Evolutionary conservation across 2,888 invertebrate species (phyloP).

Genomic region (Agrotis segetum): DNA sequence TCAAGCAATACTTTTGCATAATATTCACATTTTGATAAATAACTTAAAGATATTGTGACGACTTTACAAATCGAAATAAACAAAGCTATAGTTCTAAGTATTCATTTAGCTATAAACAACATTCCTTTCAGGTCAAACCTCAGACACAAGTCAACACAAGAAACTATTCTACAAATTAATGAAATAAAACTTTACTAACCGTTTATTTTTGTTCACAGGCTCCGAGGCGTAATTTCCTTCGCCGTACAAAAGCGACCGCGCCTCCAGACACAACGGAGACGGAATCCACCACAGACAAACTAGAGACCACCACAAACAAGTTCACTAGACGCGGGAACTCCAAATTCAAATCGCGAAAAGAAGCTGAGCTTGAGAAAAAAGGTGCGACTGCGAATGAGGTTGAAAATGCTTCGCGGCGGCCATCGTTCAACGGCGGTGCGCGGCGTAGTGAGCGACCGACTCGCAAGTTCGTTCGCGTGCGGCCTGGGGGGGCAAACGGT

Average conservation of each 20-base stretch:
- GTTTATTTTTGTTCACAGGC: conserved; percentile 74
- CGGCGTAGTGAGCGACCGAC: conserved; percentile 83
- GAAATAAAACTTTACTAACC: conserved; percentile 56
- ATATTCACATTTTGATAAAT: conserved; percentile 32
- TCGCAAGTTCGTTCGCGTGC: conserved; percentile 82
- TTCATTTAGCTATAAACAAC: conserved; percentile 45
- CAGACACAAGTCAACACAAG: conserved; percentile 9
- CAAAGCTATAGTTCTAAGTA: conserved; percentile 25
- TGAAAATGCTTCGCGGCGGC: conserved; percentile 75
- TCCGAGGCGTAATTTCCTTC: conserved; percentile 81
- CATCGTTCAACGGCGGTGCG: conserved; percentile 78
- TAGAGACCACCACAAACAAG: conserved; percentile 78
- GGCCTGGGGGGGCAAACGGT: conserved; percentile 84
- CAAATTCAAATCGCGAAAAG: conserved; percentile 73
- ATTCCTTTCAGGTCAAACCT: conserved; percentile 59
- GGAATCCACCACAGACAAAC: conserved; percentile 70
- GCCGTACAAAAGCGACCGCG: conserved; percentile 85
- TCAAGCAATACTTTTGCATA: conserved; percentile 44
- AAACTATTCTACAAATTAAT: conserved; percentile 20
- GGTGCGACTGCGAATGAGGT: conserved; percentile 67
- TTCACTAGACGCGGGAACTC: conserved; percentile 73
- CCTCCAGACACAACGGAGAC: conserved; percentile 77
- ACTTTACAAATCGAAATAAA: conserved; percentile 41
- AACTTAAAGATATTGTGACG: conserved; percentile 52
- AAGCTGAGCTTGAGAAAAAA: conserved; percentile 72